Evolutionary conservation across 2,113 vertebrate genomes (phyloP), one percentile per base, ranked within the genome.

Genomic region (Poeciliopsis turrubarensis): DNA sequence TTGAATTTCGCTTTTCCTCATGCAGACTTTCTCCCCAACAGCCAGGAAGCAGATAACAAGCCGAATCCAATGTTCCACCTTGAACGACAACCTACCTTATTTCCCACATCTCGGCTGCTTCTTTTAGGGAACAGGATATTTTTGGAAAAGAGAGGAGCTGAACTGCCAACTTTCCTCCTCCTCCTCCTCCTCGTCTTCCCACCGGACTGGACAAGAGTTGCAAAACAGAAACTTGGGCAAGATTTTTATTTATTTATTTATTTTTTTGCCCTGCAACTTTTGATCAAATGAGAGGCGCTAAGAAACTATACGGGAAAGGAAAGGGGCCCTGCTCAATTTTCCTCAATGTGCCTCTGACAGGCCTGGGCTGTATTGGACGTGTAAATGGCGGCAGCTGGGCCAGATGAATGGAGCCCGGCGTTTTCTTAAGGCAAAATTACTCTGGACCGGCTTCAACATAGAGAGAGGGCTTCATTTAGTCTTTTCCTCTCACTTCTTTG

Each of bases 281-380:
- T 70, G 71, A 87, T 87, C 79, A 89, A 86, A 90, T 74, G 34
- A 71, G 54, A 31, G 74, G 72, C 78, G 71, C 71, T 74, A 72
- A 72, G 89, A 91, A 75, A 77, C 79, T 67, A 1, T 54, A 83
- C 75, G 78, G 15, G 73, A 72, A 81, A 73, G 78, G 86, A 65
- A 77, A 60, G 71, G n/a, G 30, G 88, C 87, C 89, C 90, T 86
- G 87, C 70, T 72, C 88, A 84, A 88, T 91, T 87, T 84, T 62
- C 72, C 68, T 41, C 81, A 83, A 89, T 65, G 62, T 65, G 78
- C 26, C 77, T 80, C 66, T 84, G 79, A 85, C 83, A 79, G 80
- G 65, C 83, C 76, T 30, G 65, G 73, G 77, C 31, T 65, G 66
- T 83, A 19, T 74, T 61, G 74, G 71, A 85, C 32, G 72, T 65